These are phyloP conservation scores for Diadumene lineata DNA, from an alignment of 92 coral and sea anemone genomes.

Conservation along the genomic window DNA sequence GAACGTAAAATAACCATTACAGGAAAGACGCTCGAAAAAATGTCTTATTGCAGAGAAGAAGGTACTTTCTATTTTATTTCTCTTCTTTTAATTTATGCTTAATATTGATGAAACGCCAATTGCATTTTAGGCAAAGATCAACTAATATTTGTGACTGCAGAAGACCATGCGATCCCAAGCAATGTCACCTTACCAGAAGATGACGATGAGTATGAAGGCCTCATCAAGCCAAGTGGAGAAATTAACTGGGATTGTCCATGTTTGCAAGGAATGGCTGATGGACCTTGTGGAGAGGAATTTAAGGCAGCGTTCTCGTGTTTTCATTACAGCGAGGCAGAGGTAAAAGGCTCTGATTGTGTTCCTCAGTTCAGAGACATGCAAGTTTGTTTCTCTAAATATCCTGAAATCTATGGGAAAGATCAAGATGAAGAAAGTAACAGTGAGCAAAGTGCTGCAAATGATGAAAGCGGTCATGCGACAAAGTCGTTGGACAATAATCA, in stretches of 20 bases:
- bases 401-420: slow-evolving; percentile 92
- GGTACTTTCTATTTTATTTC: slow-evolving; percentile 39
- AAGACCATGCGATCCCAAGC: slow-evolving; percentile 83
- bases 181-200: slow-evolving; percentile 69
- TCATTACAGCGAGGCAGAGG: slow-evolving; percentile 90
- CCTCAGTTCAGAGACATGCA: slow-evolving; percentile 96
- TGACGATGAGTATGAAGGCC: slow-evolving; percentile 87
- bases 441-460: slow-evolving; percentile 16
- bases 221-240: slow-evolving; percentile 93
- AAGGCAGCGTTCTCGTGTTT: slow-evolving; percentile 95
- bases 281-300: slow-evolving; percentile 95
- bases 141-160: slow-evolving; percentile 87
- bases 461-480: slow-evolving; percentile 9
- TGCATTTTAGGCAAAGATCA: slow-evolving; percentile 84
- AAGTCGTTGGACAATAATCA: slow-evolving; percentile 10
- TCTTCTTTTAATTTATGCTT: not conserved
- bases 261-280: slow-evolving; percentile 97
- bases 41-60: slow-evolving; percentile 96
- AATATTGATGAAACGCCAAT: not conserved
- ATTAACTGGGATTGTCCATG: slow-evolving; percentile 99
- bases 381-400: slow-evolving; percentile 86
- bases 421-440: slow-evolving; percentile 61
- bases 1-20: too few species aligned
- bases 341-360: slow-evolving; percentile 93
- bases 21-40: too few species aligned